Evolutionary conservation across 2,888 invertebrate species (phyloP).

Genomic region (Amphipoea oculea): DNA sequence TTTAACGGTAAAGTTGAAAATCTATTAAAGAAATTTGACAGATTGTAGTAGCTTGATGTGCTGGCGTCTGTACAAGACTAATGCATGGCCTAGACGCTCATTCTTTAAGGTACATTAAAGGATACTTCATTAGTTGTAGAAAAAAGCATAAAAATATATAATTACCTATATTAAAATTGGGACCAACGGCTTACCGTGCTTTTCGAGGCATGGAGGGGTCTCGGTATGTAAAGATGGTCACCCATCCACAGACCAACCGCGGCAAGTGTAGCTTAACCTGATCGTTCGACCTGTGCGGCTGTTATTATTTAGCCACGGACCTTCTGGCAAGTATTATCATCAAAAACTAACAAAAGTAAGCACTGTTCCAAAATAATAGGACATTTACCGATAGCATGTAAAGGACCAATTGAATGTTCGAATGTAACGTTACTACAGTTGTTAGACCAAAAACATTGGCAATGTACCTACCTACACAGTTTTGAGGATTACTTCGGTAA

Average conservation of each 20-base stretch:
- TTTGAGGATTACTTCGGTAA: conserved; percentile 54
- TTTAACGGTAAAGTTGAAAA: too few relatives aligned
- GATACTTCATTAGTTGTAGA: background rate
- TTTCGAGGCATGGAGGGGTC: too few relatives aligned
- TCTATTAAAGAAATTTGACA: too few relatives aligned
- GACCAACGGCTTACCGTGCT: too few relatives aligned
- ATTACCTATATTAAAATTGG: background rate
- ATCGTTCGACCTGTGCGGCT: too few relatives aligned
- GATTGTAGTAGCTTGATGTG: too few relatives aligned
- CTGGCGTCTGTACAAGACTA: background rate
- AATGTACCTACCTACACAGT: conserved; percentile 32
- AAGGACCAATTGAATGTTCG: conserved; percentile 41
- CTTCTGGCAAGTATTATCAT: conserved; percentile 1
- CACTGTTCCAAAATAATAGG: conserved; percentile 35
- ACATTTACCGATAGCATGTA: conserved; percentile 18
- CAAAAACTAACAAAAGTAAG: conserved; percentile 13
- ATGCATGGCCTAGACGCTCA: background rate
- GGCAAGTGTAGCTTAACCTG: too few relatives aligned
- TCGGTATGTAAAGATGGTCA: too few relatives aligned
- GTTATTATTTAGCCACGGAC: too few relatives aligned
- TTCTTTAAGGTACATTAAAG: background rate
- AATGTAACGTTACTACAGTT: conserved; percentile 22
- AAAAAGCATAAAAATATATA: background rate
- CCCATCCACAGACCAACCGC: too few relatives aligned
- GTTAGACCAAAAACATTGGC: conserved; percentile 49